Evolutionary conservation across 2,888 invertebrate species (phyloP).

Genomic region (Calameuta pallipes): DNA sequence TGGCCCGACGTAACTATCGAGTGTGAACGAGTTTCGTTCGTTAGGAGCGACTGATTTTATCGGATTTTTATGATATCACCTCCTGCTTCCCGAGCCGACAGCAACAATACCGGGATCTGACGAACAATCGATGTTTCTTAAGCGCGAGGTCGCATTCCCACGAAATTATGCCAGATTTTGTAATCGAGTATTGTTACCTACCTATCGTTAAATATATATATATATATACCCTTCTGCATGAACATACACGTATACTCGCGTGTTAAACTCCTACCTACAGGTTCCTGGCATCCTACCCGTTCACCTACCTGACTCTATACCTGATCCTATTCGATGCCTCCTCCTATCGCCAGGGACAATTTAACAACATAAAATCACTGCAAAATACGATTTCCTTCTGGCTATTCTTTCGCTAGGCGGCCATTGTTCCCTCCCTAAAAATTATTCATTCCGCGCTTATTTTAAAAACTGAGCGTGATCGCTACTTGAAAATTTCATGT

Average conservation of each 20-base stretch:
- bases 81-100: neutral
- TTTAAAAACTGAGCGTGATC: no score
- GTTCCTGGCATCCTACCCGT: neutral
- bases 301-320: no score
- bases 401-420: conserved; percentile 2
- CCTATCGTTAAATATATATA: no score
- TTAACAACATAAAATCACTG: conserved; percentile 52
- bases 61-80: conserved; percentile 40
- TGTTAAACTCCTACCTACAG: neutral
- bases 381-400: conserved; percentile 40
- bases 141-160: conserved; percentile 47
- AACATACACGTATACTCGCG: neutral
- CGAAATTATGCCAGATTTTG: conserved; percentile 53
- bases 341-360: conserved; percentile 29
- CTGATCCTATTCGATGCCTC: no score
- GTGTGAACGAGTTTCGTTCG: conserved; percentile 56
- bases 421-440: neutral
- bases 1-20: conserved; percentile 25
- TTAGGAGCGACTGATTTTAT: conserved; percentile 53
- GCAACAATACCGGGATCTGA: neutral
- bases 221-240: neutral
- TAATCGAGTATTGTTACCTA: conserved; percentile 42
- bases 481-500: no score
- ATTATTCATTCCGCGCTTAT: conserved; percentile 5
- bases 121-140: conserved; percentile 48